Conservation (phyloP, 2,797 vertebrate genomes). For the Lepilemur septentrionalis region DNA sequence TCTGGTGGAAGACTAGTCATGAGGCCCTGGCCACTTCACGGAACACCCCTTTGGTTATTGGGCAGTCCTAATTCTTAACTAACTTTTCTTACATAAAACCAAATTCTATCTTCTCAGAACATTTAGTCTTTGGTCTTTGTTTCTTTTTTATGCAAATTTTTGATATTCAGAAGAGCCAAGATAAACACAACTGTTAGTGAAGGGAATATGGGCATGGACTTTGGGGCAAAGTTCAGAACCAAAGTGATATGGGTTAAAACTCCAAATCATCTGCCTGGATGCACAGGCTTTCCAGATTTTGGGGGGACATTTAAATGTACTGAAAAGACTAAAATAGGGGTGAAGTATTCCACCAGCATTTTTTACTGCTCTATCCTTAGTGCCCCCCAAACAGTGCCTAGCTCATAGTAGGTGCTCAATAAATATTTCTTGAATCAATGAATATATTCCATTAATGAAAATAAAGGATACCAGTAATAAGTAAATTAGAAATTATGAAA, state of each 20-base stretch:
- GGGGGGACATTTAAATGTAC: not conserved
- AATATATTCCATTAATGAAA: conserved; percentile 28
- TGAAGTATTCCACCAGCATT: not conserved
- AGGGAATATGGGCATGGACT: not conserved
- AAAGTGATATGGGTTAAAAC: not conserved
- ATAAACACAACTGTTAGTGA: not conserved
- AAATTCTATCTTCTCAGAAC: not conserved
- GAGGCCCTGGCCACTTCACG: accelerated
- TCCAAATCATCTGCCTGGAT: not conserved
- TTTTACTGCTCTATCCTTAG: not conserved
- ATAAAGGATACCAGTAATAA: conserved; percentile 8
- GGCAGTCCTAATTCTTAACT: not conserved
- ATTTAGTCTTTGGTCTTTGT: not conserved
- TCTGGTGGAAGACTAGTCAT: not conserved
- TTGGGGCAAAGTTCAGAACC: not conserved
- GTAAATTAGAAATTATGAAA: conserved; percentile 61
- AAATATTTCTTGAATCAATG: not conserved
- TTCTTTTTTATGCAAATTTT: not conserved
- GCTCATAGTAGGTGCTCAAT: not conserved
- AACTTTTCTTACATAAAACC: not conserved
- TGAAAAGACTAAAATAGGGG: not conserved
- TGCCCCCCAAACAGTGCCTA: not conserved
- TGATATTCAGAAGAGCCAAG: not conserved
- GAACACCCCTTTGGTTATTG: not conserved
- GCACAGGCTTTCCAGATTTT: not conserved